phyloP scores from a whole-genome alignment of 2,888 invertebrate species.

The Campaea margaritaria region DNA sequence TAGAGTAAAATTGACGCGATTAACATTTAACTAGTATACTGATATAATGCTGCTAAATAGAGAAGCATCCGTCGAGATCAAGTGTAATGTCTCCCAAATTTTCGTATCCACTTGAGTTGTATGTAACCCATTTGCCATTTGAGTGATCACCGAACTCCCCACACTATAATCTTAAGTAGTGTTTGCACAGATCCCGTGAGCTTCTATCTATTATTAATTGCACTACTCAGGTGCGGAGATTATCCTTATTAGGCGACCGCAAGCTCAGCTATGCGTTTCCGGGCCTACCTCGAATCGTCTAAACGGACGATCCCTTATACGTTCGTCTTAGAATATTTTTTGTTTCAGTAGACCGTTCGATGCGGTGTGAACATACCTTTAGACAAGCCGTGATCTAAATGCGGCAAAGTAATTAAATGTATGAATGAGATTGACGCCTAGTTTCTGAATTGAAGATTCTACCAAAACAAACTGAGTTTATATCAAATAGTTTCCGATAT shows the following conservation, averaged over 20 bases:
- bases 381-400: neutral
- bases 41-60: neutral
- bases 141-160: slow-evolving; percentile 55
- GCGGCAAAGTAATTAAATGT: no score
- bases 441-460: no score
- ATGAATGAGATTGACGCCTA: no score
- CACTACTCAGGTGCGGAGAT: slow-evolving; percentile 80
- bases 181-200: slow-evolving; percentile 62
- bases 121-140: slow-evolving; percentile 19
- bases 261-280: slow-evolving; percentile 66
- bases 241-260: slow-evolving; percentile 80
- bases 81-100: neutral
- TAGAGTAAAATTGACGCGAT: no score
- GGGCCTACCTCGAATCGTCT: slow-evolving; percentile 39
- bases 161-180: slow-evolving; percentile 60
- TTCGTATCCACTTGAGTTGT: slow-evolving; percentile 13
- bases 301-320: slow-evolving; percentile 37
- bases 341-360: slow-evolving; percentile 18
- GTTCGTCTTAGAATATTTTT: slow-evolving; percentile 29
- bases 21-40: no score
- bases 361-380: neutral
- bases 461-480: no score
- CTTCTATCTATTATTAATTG: slow-evolving; percentile 80
- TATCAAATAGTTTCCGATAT: no score
- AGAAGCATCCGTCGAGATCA: neutral